Conservation (phyloP, 2,888 invertebrate genomes). For the Hydrotaea cyrtoneurina region DNA sequence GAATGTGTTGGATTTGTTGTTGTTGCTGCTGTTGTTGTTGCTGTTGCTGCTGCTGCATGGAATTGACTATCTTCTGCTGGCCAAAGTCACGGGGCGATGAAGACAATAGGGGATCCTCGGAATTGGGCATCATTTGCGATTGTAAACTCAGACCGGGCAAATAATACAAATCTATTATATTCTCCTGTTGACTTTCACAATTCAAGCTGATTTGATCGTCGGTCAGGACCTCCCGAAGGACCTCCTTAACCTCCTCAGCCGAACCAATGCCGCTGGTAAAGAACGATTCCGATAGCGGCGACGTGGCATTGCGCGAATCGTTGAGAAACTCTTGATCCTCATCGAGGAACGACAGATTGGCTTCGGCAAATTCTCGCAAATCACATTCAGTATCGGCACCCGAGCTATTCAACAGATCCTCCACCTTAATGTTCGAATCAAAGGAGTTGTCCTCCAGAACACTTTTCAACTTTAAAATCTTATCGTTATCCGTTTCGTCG, state of each 20-base stretch:
- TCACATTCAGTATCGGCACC: conserved; percentile 78
- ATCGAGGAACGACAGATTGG: conserved; percentile 80
- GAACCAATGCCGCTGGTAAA: conserved; percentile 91
- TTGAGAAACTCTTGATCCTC: conserved; percentile 79
- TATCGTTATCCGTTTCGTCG: conserved; percentile 77
- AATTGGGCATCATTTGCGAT: conserved; percentile 93
- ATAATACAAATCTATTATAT: conserved; percentile 81
- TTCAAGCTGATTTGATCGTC: conserved; percentile 85
- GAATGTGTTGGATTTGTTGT: conserved; percentile 53
- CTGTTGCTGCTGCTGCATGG: conserved; percentile 65
- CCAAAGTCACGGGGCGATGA: conserved; percentile 91
- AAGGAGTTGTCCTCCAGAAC: conserved; percentile 79
- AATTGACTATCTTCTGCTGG: conserved; percentile 71
- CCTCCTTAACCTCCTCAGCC: conserved; percentile 93
- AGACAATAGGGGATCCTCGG: conserved; percentile 91
- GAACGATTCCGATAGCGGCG: conserved; percentile 91
- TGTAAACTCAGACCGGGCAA: conserved; percentile 83
- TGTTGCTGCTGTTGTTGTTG: conserved; percentile 62
- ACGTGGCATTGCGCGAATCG: conserved; percentile 88
- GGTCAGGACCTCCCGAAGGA: conserved; percentile 90
- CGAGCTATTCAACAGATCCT: conserved; percentile 77
- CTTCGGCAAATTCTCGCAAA: conserved; percentile 79
- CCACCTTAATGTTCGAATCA: conserved; percentile 78
- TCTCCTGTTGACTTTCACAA: conserved; percentile 77
- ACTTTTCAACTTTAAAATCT: conserved; percentile 79